phyloP scores from a whole-genome alignment of 2,113 vertebrate genomes.

The Illadopsis cleaveri region DNA sequence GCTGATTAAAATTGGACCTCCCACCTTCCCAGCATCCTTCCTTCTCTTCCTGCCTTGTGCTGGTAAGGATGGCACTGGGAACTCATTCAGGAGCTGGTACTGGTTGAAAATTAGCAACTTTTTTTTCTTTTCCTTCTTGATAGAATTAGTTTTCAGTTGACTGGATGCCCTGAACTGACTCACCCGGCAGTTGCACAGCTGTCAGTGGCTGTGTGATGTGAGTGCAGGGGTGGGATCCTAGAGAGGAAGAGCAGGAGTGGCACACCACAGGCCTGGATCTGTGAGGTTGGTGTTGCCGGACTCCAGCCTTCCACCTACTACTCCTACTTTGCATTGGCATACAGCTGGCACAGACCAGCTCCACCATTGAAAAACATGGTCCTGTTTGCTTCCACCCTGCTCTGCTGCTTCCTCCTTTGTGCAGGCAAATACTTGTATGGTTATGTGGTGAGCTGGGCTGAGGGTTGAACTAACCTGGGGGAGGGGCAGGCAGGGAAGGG shows the following conservation, averaged over 20 bases:
- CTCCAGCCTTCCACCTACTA: neutral
- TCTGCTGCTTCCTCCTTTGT: slow-evolving; percentile 42
- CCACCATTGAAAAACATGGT: slow-evolving; percentile 31
- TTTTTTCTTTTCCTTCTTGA: neutral
- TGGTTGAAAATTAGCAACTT: neutral
- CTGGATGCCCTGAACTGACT: rapidly evolving
- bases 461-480: slow-evolving; percentile 1
- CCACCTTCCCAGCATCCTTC: neutral
- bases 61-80: neutral
- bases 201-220: neutral
- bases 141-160: neutral
- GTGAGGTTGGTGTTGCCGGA: rapidly evolving
- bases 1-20: neutral
- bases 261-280: rapidly evolving
- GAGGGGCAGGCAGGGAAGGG: slow-evolving; percentile 32
- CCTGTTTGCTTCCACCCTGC: slow-evolving; percentile 1
- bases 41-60: neutral
- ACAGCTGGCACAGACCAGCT: neutral
- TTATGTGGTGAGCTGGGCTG: slow-evolving; percentile 35
- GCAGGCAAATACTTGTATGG: slow-evolving; percentile 53
- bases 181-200: rapidly evolving
- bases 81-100: neutral
- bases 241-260: neutral
- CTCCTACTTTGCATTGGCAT: neutral
- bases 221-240: neutral